Conservation (phyloP, 2,113 vertebrate species). For the Lontra canadensis region DNA sequence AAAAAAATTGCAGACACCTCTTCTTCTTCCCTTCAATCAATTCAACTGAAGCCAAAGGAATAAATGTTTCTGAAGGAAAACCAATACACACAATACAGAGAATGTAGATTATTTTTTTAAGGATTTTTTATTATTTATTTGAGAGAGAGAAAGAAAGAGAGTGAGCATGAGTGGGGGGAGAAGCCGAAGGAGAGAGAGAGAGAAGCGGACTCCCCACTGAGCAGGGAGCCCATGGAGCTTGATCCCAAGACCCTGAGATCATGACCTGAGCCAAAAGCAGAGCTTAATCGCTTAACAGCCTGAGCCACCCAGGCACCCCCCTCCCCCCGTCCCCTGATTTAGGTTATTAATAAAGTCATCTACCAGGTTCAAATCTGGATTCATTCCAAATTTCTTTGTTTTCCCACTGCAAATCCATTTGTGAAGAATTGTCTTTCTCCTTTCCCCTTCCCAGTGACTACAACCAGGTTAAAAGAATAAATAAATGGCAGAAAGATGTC, state of each 20-base stretch:
- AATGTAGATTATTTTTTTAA: not conserved
- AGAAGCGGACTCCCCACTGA: not conserved
- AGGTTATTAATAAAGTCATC: not conserved
- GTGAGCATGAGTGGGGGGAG: fast-evolving
- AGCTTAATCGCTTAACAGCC: not conserved
- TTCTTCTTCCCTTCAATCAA: not conserved
- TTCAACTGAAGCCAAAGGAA: not conserved
- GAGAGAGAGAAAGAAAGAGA: not conserved
- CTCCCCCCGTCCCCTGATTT: fast-evolving
- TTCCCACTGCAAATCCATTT: not conserved
- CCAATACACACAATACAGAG: not conserved
- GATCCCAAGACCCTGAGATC: not conserved
- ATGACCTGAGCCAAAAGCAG: not conserved
- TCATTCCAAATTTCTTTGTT: not conserved
- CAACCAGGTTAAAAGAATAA: not conserved
- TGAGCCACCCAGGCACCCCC: not conserved
- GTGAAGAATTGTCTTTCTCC: not conserved
- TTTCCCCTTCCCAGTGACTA: not conserved
- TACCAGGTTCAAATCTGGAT: not conserved
- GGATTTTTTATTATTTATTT: not conserved
- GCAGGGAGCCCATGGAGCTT: not conserved
- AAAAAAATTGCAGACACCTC: not conserved
- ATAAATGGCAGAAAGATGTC: not conserved
- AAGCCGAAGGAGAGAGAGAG: not conserved
- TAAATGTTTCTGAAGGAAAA: not conserved